phyloP scores from a whole-genome alignment of 2,113 vertebrate genomes.

The Hyaena hyaena region DNA sequence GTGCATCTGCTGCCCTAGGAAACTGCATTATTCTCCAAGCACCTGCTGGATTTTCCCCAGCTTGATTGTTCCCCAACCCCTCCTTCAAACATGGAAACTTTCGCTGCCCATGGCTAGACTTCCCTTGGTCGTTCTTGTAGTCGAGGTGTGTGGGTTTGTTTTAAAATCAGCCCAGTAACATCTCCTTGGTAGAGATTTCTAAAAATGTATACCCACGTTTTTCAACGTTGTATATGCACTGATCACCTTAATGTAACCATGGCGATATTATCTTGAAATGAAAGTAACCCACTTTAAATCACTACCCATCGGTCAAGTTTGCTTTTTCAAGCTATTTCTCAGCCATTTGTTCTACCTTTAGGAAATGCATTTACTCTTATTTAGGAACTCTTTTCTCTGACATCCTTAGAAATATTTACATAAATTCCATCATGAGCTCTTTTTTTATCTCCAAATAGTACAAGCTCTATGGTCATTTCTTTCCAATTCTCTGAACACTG shows the following conservation, averaged over 20 bases:
- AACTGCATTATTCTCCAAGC: slow-evolving; percentile 77
- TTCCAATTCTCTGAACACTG: slow-evolving; percentile 1
- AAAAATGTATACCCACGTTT: not conserved
- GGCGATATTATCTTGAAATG: slow-evolving; percentile 8
- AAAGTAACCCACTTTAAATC: slow-evolving; percentile 32
- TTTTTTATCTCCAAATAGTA: not conserved
- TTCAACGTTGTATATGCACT: not conserved
- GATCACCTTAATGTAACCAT: not conserved
- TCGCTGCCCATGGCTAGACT: not conserved
- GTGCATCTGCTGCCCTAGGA: slow-evolving; percentile 78
- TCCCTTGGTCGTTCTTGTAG: not conserved
- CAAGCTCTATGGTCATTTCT: not conserved
- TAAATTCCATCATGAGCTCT: not conserved
- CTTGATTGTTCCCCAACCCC: slow-evolving; percentile 53
- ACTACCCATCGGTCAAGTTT: not conserved
- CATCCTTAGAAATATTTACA: slow-evolving; percentile 13
- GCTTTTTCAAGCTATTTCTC: not conserved
- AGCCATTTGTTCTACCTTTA: not conserved
- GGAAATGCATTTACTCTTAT: slow-evolving; percentile 13
- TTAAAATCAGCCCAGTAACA: not conserved
- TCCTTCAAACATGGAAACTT: slow-evolving; percentile 66
- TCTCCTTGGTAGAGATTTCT: not conserved
- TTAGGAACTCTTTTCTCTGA: not conserved
- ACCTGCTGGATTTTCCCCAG: slow-evolving; percentile 76
- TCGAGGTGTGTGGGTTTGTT: not conserved